Base-by-base conservation (phyloP, 2,888 invertebrate species). In the Phengaris arion region DNA sequence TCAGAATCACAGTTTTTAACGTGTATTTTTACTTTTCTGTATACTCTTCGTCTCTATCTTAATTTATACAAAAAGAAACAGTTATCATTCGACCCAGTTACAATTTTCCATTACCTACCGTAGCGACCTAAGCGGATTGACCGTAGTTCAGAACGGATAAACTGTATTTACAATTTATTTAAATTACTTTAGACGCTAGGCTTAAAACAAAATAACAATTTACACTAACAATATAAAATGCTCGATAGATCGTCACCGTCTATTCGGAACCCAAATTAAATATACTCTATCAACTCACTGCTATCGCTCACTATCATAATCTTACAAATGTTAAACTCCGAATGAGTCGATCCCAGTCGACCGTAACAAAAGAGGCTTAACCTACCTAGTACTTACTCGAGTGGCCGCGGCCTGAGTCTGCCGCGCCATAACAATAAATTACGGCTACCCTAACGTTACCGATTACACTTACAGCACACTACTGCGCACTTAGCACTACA, bases 1-100 rank as follows among this genome's bases (percentile, higher is more conserved):
- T 92, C 93, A 93, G 94, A 93, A 94, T 94, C 94, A 94, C 94
- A 94, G 94, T 92, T 94, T 92, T 92, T 89, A 92, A 91, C 87
- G 88, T 92, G 91, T 91, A 87, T 89, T 90, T 86, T 87, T 85
- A 87, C 87, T 87, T 84, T 85, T 86, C 85, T 86, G 86, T 83
- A 85, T 85, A 84, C 84, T 83, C 84, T 85, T 86, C 85, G 86
- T 85, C 83, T 88, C 87, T 83, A 81, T 83, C 81, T 81, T 84
- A 75, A 85, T 87, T 90, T 90, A 90, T 87, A 91, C 83, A 83
- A 86, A 86, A 88, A 85, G 86, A 84, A 68, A 75, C 52, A 35
- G 52, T 88, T 84, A 87, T 89, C 89, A 87, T 88, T 89, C 89
- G 87, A 90, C 90, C 89, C 90, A 88, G 88, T 89, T 87, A 87